phyloP scores from a whole-genome alignment of 2,797 vertebrate genomes.

The Melopsittacus undulatus region DNA sequence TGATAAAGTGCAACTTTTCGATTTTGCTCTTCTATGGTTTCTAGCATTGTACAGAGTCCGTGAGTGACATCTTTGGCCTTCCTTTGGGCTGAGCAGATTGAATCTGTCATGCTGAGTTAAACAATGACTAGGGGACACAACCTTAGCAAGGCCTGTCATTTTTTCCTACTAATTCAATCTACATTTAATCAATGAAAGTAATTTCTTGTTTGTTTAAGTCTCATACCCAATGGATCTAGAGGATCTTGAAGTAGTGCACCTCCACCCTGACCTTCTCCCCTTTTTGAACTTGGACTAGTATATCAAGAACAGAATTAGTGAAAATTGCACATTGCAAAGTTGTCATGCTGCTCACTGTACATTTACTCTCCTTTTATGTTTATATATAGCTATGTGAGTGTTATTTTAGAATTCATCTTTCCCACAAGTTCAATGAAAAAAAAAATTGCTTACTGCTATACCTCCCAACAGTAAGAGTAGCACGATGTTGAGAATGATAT shows the following conservation, averaged over 20 bases:
- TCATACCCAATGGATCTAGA: conserved; percentile 70
- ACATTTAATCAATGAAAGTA: conserved; percentile 90
- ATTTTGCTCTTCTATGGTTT: conserved; percentile 76
- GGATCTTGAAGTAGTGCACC: conserved; percentile 70
- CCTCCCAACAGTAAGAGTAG: neutral
- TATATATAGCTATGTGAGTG: conserved; percentile 27
- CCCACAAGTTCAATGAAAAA: neutral
- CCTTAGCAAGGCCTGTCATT: conserved; percentile 81
- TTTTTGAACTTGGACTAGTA: conserved; percentile 54
- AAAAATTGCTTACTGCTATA: neutral
- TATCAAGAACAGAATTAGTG: conserved; percentile 37
- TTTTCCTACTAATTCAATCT: conserved; percentile 85
- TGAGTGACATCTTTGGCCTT: conserved; percentile 82
- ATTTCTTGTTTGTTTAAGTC: conserved; percentile 88
- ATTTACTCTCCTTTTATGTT: neutral
- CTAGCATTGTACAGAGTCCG: conserved; percentile 71
- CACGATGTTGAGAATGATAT: neutral
- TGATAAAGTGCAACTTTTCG: conserved; percentile 85
- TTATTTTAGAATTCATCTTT: conserved; percentile 20
- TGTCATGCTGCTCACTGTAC: neutral
- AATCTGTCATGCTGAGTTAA: conserved; percentile 88
- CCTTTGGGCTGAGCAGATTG: conserved; percentile 84
- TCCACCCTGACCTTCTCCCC: conserved; percentile 67
- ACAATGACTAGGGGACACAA: conserved; percentile 84
- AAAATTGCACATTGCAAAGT: conserved; percentile 31